Percentiles rank a stretch among this genome's conserved stretches.
Conservation (phyloP, 2,797 vertebrate species). For the Acestrorhynchus altus region DNA sequence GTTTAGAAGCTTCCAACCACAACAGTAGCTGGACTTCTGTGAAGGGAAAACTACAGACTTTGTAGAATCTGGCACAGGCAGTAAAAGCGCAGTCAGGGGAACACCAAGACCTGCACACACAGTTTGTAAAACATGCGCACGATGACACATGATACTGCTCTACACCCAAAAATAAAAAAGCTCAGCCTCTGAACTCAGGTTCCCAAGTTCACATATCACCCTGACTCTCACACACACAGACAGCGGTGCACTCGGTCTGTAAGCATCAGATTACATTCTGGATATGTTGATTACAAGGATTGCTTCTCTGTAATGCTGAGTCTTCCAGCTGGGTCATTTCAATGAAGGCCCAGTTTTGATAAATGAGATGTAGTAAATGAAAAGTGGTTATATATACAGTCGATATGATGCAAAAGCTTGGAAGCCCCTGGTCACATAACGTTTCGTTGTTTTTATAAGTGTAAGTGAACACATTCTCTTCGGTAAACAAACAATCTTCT, state of each 20-base stretch:
- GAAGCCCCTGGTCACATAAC: no score
- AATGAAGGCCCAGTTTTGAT: background rate
- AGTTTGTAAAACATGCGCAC: background rate
- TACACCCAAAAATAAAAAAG: conserved; percentile 15
- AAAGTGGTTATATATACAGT: background rate
- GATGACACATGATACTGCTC: background rate
- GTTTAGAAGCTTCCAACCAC: no score
- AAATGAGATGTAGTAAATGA: background rate
- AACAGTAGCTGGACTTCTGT: no score
- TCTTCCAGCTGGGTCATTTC: background rate
- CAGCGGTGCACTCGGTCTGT: background rate
- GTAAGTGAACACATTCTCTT: no score
- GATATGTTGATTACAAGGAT: background rate
- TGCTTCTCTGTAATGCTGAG: background rate
- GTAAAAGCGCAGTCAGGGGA: background rate
- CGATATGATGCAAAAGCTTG: no score
- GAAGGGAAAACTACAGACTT: background rate
- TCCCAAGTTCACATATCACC: background rate
- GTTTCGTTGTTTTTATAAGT: no score
- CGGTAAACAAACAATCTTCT: no score
- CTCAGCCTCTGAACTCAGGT: background rate
- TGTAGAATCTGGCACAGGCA: background rate
- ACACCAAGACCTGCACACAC: conserved; percentile 5
- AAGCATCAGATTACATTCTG: background rate
- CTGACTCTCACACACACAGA: background rate